Evolutionary conservation across 2,113 vertebrate genomes (phyloP), one percentile per base, ranked within the genome.

Genomic region (Odocoileus hemionus): DNA sequence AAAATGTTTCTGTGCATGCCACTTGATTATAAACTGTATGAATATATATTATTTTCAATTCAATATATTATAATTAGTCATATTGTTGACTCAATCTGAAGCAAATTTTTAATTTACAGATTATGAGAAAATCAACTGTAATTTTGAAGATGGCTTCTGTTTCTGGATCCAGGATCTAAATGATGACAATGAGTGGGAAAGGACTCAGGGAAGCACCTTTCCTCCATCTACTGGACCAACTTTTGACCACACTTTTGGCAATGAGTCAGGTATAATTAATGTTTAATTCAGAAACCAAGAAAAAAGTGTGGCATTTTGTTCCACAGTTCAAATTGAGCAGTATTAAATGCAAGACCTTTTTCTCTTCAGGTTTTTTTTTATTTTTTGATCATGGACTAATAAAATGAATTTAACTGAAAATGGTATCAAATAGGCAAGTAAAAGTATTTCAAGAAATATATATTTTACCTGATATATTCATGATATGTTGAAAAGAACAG

Each of bases 121-220:
- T 96, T 97, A 98, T 97, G 98, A 99, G 88, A 99, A 99, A 98
- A 97, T 99, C 52, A 99, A 96, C 36, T 99, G 99, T 94, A 98
- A 98, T 67, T 99, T 99, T 98, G 99, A 99, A 98, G 98, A 99
- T 0, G 98, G 99, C 1, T 98, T 99, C 98, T 99, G 99, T 98
- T 99, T 99, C 95, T 99, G 99, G 99, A 98, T 98, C 94, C 99
- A 99, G 97, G 98, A 98, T 86, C 97, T 98, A 33, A 95, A 98
- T 2, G 98, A 99, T 43, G 97, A 99, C 39, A 99, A 98, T 3
- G 98, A 99, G n/a, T 99, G 99, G 99, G 97, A 99, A 25, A 98
- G 99, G 97, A 47, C 94, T 79, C 98, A 93, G 13, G 99, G 99
- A 7, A 47, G 96, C 14, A 98, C 94, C 0, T 98, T 99, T 74